Base-by-base conservation (phyloP, 2,797 vertebrate genomes). In the Platalea minor region DNA sequence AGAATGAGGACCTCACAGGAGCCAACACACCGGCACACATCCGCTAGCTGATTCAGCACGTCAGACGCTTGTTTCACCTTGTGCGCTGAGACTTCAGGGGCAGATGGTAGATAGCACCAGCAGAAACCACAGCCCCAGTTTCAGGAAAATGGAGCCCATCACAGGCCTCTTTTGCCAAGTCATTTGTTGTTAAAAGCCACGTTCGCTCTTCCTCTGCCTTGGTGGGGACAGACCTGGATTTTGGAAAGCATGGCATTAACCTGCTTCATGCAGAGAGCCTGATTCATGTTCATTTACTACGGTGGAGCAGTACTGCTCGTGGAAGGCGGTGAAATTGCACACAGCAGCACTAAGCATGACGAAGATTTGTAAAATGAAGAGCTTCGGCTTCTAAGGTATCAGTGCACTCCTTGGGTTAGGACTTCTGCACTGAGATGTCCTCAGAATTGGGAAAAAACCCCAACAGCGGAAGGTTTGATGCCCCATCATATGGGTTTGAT, bases 291-390 rank as follows among this genome's bases (percentile, higher is more conserved):
- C 26, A 7, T 15, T 56, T 17, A 24, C 23, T 48, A 28, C 64
- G 0, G 0, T 7, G 26, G 39, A 83, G 82, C 2, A 45, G 29
- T 25, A 46, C 31, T 21, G 31, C 25, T 35, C 2, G 0, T 28
- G 26, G 46, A 69, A 89, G 59, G 53, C 37, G 45, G 68, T 17
- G 48, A 85, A n/a, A 65, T 57, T 33, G 46, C 72, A 70, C 37
- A 51, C 5, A 41, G 50, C 77, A 51, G 29, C 9, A 56, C 28
- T 11, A 56, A 61, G 18, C 18, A 5, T 18, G 45, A 81, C 25
- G 61, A 61, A 29, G 19, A 61, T 33, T 15, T 4, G 8, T 61
- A 35, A 67, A 82, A 69, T 8, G 15, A 29, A 65, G 68, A 82
- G 21, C 37, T 86, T 45, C 67, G 35, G 17, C 35, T 70, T 19